Evolutionary conservation across 2,113 vertebrate genomes (phyloP).

Genomic region (Hippocampus barbouri): DNA sequence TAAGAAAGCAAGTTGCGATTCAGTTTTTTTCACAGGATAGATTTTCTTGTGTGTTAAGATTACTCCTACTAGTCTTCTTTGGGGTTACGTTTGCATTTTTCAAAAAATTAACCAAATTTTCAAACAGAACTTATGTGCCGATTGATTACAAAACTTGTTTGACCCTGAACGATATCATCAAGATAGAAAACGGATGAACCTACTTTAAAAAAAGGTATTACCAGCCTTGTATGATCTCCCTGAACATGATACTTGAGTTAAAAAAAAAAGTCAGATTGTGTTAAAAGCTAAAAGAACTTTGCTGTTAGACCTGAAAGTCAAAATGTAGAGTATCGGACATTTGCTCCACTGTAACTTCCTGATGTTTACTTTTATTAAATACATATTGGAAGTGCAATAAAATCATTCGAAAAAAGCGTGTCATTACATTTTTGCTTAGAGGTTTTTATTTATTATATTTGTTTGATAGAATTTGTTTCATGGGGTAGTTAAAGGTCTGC

Average conservation of each 20-base stretch:
- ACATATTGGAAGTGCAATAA: neutral
- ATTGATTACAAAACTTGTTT: neutral
- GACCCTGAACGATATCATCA: neutral
- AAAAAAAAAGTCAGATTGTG: no score
- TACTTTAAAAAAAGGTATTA: neutral
- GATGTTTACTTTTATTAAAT: neutral
- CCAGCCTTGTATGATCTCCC: neutral
- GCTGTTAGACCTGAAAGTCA: no score
- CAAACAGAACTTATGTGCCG: neutral
- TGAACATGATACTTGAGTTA: neutral
- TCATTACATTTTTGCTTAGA: no score
- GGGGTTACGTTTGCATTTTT: neutral
- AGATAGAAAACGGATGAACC: neutral
- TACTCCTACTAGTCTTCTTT: neutral
- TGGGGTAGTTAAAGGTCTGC: neutral
- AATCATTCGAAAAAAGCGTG: neutral
- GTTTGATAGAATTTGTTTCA: neutral
- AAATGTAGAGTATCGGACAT: neutral
- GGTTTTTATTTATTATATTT: neutral
- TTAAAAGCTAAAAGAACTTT: no score
- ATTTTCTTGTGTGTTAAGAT: neutral
- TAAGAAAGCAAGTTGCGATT: conserved; percentile 52
- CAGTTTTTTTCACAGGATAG: neutral
- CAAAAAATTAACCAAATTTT: neutral
- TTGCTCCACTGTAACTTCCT: neutral